phyloP scores from a whole-genome alignment of 2,888 invertebrate genomes.

The Lasiommata megera region DNA sequence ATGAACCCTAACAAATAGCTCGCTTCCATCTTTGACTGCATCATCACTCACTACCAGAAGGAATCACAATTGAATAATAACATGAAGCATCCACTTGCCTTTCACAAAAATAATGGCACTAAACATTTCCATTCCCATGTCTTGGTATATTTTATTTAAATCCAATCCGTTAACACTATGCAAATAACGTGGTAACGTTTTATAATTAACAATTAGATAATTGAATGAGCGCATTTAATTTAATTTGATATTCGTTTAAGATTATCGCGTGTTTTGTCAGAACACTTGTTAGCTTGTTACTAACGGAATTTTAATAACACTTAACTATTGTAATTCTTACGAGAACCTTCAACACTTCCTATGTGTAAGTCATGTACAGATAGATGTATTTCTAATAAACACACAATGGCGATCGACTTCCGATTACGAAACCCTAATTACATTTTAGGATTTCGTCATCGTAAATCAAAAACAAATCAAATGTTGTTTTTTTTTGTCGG shows the following conservation, averaged over 20 bases:
- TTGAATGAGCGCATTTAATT: background rate
- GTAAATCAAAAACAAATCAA: too few species aligned
- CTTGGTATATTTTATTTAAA: background rate
- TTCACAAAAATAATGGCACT: background rate
- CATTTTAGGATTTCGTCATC: conserved; percentile 6
- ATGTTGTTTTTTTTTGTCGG: background rate
- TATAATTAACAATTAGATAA: background rate
- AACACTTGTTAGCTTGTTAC: conserved; percentile 5
- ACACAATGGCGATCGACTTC: conserved; percentile 12
- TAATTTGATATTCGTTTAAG: conserved; percentile 12
- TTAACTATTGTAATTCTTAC: conserved; percentile 16
- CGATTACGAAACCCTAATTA: conserved; percentile 26
- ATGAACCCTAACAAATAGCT: too few species aligned
- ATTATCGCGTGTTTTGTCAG: conserved; percentile 16
- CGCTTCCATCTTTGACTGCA: too few species aligned
- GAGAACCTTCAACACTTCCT: conserved; percentile 25
- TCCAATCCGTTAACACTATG: background rate
- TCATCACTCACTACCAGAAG: too few species aligned
- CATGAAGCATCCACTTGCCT: background rate
- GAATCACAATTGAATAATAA: background rate
- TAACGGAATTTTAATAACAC: conserved; percentile 30
- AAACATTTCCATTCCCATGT: background rate
- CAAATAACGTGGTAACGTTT: background rate
- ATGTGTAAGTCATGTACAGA: conserved; percentile 19
- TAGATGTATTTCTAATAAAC: conserved; percentile 9